A percentile compares a stretch with the other conserved stretches of the same genome.
Conservation (phyloP, 2,888 invertebrate species). For the Drosophila recens region DNA sequence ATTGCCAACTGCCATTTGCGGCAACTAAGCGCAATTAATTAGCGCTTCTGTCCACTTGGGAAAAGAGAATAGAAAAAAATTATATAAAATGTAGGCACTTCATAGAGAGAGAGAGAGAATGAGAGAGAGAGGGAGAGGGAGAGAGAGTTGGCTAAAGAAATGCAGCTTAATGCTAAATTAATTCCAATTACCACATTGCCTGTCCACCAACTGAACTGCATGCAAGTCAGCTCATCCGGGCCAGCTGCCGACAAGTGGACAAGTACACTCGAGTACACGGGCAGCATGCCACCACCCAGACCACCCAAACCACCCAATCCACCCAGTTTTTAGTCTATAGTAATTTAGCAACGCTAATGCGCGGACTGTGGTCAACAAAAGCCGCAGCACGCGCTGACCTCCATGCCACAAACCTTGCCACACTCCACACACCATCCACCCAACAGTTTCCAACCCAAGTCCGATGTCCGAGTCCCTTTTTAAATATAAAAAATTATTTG, state of each 20-base stretch:
- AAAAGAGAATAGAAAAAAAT: conserved; percentile 71
- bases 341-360: conserved; percentile 80
- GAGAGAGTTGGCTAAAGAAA: conserved; percentile 66
- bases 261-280: conserved; percentile 23
- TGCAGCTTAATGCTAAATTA: conserved; percentile 80
- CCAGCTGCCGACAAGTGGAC: conserved; percentile 28
- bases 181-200: conserved; percentile 75
- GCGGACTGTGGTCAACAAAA: conserved; percentile 76
- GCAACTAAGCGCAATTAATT: conserved; percentile 78
- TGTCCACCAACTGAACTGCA: conserved; percentile 20
- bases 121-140: conserved; percentile 4
- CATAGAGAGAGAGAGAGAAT: conserved; percentile 12
- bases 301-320: conserved; percentile 14
- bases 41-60: conserved; percentile 62
- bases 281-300: conserved; percentile 7
- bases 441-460: conserved; percentile 15
- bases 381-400: conserved; percentile 66
- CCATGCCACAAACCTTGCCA: neutral
- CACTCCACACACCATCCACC: neutral
- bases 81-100: conserved; percentile 76
- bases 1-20: conserved; percentile 67
- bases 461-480: conserved; percentile 44
- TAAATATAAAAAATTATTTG: conserved; percentile 66
- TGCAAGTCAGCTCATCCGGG: conserved; percentile 36
- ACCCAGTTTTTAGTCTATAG: conserved; percentile 19